A percentile compares a stretch with the other conserved stretches of the same genome.
Evolutionary conservation across 2,888 invertebrate genomes (phyloP).

Genomic region (Trimorus sp.): DNA sequence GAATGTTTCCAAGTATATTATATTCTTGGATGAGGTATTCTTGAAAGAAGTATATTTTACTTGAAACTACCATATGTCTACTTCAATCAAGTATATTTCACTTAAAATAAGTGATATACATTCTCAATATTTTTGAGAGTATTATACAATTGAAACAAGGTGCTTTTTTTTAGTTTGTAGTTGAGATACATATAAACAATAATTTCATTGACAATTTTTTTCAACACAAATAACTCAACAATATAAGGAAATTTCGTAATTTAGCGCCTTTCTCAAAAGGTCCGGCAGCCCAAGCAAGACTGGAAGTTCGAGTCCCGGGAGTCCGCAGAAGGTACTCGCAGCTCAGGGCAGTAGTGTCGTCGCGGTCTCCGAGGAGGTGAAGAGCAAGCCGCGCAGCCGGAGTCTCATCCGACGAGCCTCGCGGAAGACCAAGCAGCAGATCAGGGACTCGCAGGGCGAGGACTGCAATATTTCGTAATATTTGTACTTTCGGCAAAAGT

Average conservation of each 20-base stretch:
- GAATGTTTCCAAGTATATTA: too few species aligned
- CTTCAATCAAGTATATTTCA: too few species aligned
- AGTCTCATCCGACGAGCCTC: constrained; percentile 91
- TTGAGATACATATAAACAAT: too few species aligned
- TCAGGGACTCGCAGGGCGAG: constrained; percentile 87
- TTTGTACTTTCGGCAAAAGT: constrained; percentile 7
- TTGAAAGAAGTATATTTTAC: too few species aligned
- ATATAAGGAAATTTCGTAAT: constrained; percentile 32
- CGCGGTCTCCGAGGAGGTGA: constrained; percentile 81
- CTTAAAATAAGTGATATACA: too few species aligned
- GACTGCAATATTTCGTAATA: constrained; percentile 88
- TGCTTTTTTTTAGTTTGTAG: too few species aligned
- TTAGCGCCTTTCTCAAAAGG: constrained; percentile 66
- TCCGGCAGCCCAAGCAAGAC: constrained; percentile 78
- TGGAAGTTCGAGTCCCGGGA: constrained; percentile 76
- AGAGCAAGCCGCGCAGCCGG: constrained; percentile 86
- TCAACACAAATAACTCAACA: not conserved
- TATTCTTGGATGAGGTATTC: too few species aligned
- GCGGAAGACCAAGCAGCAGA: constrained; percentile 90
- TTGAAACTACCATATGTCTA: too few species aligned
- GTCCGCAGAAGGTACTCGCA: constrained; percentile 75
- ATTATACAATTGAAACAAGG: too few species aligned
- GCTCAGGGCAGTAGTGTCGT: constrained; percentile 78
- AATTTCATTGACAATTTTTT: too few species aligned
- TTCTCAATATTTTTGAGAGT: too few species aligned